phyloP scores from a whole-genome alignment of 2,888 invertebrate genomes.

The Eucera pruinosa region DNA sequence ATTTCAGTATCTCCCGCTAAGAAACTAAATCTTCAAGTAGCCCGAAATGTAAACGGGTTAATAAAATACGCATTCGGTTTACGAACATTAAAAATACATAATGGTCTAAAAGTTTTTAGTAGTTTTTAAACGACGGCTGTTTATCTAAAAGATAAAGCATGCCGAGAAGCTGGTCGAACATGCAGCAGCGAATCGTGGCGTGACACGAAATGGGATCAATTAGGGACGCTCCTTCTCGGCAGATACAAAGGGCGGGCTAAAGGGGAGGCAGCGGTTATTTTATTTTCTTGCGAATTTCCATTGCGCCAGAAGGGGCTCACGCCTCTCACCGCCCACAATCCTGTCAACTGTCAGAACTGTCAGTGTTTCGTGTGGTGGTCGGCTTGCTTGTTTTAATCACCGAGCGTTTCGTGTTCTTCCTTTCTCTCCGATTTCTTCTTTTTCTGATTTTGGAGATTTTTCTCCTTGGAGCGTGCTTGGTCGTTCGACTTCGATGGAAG shows the following conservation, averaged over 20 bases:
- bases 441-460: conserved; percentile 24
- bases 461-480: not conserved
- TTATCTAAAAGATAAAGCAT: conserved; percentile 40
- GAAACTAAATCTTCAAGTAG: not conserved
- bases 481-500: conserved; percentile 33
- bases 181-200: conserved; percentile 51
- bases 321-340: conserved; percentile 72
- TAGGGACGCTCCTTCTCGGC: conserved; percentile 68
- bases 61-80: not conserved
- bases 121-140: conserved; percentile 41
- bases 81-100: not conserved
- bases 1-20: not conserved
- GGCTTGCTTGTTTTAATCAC: conserved; percentile 57
- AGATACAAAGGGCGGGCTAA: conserved; percentile 56
- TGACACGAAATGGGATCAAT: conserved; percentile 64
- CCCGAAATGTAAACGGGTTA: not conserved
- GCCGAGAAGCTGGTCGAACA: conserved; percentile 30
- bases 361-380: conserved; percentile 64
- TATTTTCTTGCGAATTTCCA: conserved; percentile 67
- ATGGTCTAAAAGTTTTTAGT: conserved; percentile 6
- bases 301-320: conserved; percentile 58
- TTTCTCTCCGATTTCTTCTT: conserved; percentile 14
- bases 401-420: conserved; percentile 37
- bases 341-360: conserved; percentile 75
- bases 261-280: conserved; percentile 52